phyloP scores from a whole-genome alignment of 2,888 invertebrate species.

The Brachycybe producta region DNA sequence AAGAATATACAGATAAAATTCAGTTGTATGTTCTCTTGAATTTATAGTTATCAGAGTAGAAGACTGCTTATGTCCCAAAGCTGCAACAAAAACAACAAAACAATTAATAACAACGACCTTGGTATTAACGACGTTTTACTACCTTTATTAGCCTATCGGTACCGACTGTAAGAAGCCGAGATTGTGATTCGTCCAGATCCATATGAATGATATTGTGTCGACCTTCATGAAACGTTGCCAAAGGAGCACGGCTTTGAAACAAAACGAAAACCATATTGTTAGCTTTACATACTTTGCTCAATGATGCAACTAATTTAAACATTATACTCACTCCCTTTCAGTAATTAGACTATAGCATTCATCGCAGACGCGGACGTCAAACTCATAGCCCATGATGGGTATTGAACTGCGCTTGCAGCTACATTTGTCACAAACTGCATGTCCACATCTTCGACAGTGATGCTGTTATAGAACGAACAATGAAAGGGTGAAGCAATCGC shows the following conservation, averaged over 20 bases:
- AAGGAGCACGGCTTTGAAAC: constrained; percentile 73
- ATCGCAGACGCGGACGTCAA: constrained; percentile 90
- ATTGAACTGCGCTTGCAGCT: constrained; percentile 75
- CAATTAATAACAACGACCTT: neutral
- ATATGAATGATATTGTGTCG: constrained; percentile 81
- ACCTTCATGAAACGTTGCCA: constrained; percentile 90
- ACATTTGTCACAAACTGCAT: constrained; percentile 88
- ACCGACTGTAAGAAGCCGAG: constrained; percentile 80
- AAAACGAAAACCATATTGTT: too few relatives aligned
- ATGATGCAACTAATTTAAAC: neutral
- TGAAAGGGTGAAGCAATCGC: constrained; percentile 7
- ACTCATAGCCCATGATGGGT: constrained; percentile 96
- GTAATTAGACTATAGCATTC: constrained; percentile 71
- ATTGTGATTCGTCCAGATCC: constrained; percentile 77
- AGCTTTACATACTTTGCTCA: too few relatives aligned
- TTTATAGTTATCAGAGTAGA: constrained; percentile 13
- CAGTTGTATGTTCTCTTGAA: too few relatives aligned
- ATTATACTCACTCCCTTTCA: constrained; percentile 63
- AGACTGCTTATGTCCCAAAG: constrained; percentile 23
- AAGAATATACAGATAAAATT: too few relatives aligned
- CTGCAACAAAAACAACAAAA: constrained; percentile 17
- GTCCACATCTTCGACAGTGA: constrained; percentile 60
- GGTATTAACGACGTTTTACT: constrained; percentile 1
- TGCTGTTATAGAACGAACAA: constrained; percentile 32
- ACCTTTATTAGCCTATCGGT: constrained; percentile 86